Percentiles rank a stretch among this genome's conserved stretches.
phyloP scores from a whole-genome alignment of 2,113 vertebrate species.

The Aspidoscelis tigris region DNA sequence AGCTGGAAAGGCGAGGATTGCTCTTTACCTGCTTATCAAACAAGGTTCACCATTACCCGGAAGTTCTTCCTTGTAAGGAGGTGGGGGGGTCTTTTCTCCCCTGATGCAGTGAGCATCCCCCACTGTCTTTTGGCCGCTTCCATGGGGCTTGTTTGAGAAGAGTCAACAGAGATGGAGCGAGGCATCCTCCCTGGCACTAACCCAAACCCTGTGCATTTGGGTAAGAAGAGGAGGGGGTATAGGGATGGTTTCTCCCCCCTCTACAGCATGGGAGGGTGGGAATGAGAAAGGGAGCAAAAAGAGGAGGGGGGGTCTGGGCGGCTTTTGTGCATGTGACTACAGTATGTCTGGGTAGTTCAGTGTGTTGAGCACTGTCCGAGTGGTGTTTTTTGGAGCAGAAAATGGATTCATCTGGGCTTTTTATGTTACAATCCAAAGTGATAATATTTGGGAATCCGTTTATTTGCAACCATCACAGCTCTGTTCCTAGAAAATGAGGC shows the following conservation, averaged over 20 bases:
- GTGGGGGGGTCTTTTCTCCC: conserved; percentile 23
- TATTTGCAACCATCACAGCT: conserved; percentile 1
- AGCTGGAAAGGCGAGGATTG: conserved; percentile 21
- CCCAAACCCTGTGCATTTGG: conserved; percentile 30
- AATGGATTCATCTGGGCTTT: conserved; percentile 41
- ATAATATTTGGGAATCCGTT: conserved; percentile 29
- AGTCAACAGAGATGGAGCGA: conserved; percentile 63
- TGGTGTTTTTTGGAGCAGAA: conserved; percentile 7
- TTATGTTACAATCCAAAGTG: conserved; percentile 42
- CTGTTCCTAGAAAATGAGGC: not conserved
- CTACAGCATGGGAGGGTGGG: conserved; percentile 13
- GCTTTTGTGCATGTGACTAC: conserved; percentile 34
- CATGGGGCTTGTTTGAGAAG: conserved; percentile 39
- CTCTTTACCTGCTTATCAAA: conserved; percentile 36
- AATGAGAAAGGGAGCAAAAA: conserved; percentile 23
- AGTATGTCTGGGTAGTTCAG: conserved; percentile 48
- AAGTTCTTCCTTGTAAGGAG: conserved; percentile 40
- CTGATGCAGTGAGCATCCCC: conserved; percentile 48
- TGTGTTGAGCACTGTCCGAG: conserved; percentile 24
- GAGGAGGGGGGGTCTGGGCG: conserved; percentile 31
- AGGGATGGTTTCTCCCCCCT: not conserved
- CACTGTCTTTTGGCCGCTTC: conserved; percentile 31
- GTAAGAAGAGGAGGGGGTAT: conserved; percentile 31
- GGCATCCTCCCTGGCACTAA: conserved; percentile 42
- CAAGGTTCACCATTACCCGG: conserved; percentile 38